A percentile compares a stretch with the other conserved stretches of the same genome.
Evolutionary conservation across 1,140 invertebrate genomes (phyloP).

Genomic region (Neelides sp.): DNA sequence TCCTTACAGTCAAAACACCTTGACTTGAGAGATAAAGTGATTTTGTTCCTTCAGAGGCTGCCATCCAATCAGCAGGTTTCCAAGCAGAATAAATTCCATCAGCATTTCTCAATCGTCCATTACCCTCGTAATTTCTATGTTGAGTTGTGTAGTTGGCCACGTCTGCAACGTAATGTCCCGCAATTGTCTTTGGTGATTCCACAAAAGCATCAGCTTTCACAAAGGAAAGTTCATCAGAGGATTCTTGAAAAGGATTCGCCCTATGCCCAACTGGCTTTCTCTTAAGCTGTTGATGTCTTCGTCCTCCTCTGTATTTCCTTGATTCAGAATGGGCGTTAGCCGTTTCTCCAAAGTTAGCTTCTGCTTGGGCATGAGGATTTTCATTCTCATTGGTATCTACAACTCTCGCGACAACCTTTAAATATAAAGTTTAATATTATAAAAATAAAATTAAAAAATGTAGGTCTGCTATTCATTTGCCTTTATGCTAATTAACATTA

Average conservation of each 20-base stretch:
- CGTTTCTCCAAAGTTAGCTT: conserved; percentile 20
- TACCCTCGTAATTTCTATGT: conserved; percentile 34
- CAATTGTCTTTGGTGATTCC: conserved; percentile 20
- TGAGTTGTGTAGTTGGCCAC: conserved; percentile 21
- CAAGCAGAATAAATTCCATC: conserved; percentile 41
- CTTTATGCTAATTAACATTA: too few relatives aligned
- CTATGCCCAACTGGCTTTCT: too few relatives aligned
- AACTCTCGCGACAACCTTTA: conserved; percentile 28
- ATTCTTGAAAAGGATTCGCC: not conserved
- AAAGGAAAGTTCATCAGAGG: conserved; percentile 20
- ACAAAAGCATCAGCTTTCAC: conserved; percentile 29
- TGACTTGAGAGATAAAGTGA: conserved; percentile 35
- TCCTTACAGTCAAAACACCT: conserved; percentile 43
- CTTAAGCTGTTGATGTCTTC: not conserved
- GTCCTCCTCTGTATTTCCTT: not conserved
- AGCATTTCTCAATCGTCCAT: conserved; percentile 40
- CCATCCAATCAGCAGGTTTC: conserved; percentile 40
- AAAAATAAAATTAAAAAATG: too few relatives aligned
- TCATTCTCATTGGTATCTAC: conserved; percentile 16
- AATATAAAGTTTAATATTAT: too few relatives aligned
- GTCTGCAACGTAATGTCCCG: conserved; percentile 25
- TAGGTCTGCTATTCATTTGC: too few relatives aligned
- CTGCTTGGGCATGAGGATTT: conserved; percentile 3
- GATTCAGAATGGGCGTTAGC: conserved; percentile 17
- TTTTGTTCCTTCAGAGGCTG: conserved; percentile 29